phyloP scores from a whole-genome alignment of 2,888 invertebrate genomes.

The Cheilosia grossa region DNA sequence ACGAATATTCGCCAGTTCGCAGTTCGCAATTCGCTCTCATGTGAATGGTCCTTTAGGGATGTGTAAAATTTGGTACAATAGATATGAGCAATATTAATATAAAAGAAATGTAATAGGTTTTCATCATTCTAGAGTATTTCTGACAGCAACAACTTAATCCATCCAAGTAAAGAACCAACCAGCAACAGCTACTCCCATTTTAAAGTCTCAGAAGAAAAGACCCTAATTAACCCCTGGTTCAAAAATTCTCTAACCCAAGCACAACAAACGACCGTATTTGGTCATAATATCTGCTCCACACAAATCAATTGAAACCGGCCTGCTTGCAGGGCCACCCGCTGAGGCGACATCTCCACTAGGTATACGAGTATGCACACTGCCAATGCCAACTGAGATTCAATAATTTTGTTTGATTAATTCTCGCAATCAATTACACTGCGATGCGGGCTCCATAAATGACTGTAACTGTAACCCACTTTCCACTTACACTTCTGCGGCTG shows the following conservation, averaged over 20 bases:
- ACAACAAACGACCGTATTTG: constrained; percentile 22
- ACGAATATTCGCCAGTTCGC: too few relatives aligned
- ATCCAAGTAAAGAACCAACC: too few relatives aligned
- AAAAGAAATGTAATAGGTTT: too few relatives aligned
- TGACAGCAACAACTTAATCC: too few relatives aligned
- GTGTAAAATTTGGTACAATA: too few relatives aligned
- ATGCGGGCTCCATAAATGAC: constrained; percentile 12
- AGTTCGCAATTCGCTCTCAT: too few relatives aligned
- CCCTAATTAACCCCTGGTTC: constrained; percentile 10
- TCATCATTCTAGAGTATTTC: too few relatives aligned
- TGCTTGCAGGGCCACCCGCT: constrained; percentile 50
- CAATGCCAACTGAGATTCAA: constrained; percentile 62
- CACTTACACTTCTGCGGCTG: constrained; percentile 58
- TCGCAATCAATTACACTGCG: constrained; percentile 63
- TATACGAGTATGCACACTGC: not conserved
- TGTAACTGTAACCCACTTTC: constrained; percentile 45
- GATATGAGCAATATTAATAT: too few relatives aligned
- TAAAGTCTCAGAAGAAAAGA: not conserved
- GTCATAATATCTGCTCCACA: constrained; percentile 23
- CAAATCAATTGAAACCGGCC: constrained; percentile 27
- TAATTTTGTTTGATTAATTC: constrained; percentile 66
- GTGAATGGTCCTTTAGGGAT: too few relatives aligned
- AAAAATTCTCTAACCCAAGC: not conserved
- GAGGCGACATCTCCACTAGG: constrained; percentile 49
- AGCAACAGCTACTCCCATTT: not conserved